A percentile compares a stretch with the other conserved stretches of the same genome.
phyloP scores from a whole-genome alignment of 2,113 vertebrate species.

The Corythornis madagascariensis region DNA sequence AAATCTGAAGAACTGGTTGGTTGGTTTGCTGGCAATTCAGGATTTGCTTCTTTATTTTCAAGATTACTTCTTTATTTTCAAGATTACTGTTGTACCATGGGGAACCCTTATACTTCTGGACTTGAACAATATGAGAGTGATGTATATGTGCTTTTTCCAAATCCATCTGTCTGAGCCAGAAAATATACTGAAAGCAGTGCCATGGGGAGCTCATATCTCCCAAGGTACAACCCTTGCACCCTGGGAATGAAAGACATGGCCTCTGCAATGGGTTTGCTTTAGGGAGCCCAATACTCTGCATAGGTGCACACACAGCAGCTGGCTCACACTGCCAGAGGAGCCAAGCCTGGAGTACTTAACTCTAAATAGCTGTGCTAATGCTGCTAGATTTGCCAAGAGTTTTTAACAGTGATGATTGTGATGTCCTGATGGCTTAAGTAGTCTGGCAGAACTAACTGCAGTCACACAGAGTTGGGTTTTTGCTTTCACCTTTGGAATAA shows the following conservation, averaged over 20 bases:
- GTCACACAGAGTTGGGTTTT: not conserved
- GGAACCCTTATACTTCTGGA: not conserved
- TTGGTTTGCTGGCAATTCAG: not conserved
- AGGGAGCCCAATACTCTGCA: not conserved
- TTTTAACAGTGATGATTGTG: not conserved
- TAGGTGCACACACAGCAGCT: not conserved
- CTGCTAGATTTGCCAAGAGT: slow-evolving; percentile 1
- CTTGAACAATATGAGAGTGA: not conserved
- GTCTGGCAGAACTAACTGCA: not conserved
- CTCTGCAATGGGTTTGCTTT: not conserved
- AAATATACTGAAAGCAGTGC: not conserved
- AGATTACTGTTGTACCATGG: not conserved
- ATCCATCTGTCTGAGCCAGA: not conserved
- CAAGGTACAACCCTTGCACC: not conserved
- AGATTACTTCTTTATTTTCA: not conserved
- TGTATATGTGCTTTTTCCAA: not conserved
- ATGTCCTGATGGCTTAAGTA: slow-evolving; percentile 2
- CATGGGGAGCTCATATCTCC: not conserved
- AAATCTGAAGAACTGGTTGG: not conserved
- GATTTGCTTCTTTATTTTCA: not conserved
- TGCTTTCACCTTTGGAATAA: not conserved
- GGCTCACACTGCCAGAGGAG: not conserved
- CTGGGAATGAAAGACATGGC: not conserved
- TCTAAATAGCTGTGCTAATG: not conserved
- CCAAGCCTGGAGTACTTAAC: not conserved